Conservation (phyloP, 2,113 vertebrate genomes). For the Corythornis cristatus region DNA sequence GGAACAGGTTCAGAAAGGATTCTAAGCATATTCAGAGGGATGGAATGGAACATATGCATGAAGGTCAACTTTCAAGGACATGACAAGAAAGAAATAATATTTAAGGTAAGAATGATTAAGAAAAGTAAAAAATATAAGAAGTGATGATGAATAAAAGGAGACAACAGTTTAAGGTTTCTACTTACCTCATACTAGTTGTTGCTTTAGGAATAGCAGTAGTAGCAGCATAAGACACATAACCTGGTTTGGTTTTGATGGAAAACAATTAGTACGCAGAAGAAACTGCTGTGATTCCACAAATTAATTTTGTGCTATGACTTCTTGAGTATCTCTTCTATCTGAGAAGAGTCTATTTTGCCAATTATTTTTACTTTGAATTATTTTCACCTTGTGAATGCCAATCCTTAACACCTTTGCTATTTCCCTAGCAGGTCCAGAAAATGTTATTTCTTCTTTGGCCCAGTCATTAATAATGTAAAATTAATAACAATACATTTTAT, state of each 20-base stretch:
- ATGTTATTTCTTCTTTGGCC: neutral
- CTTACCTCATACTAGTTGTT: neutral
- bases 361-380: neutral
- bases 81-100: neutral
- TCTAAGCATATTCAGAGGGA: neutral
- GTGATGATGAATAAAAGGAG: neutral
- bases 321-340: neutral
- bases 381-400: neutral
- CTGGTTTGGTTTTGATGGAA: neutral
- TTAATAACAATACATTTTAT: neutral
- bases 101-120: neutral
- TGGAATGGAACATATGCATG: neutral
- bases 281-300: neutral
- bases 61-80: neutral
- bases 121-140: neutral
- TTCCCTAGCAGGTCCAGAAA: neutral
- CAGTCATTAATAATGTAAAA: neutral
- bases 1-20: accelerated
- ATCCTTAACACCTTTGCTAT: neutral
- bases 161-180: neutral
- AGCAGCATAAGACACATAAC: neutral
- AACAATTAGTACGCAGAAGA: neutral
- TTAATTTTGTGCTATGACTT: neutral
- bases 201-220: too few relatives aligned
- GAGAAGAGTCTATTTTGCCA: accelerated